Base-by-base conservation (phyloP, 2,113 vertebrate species). In the Alectura lathami region DNA sequence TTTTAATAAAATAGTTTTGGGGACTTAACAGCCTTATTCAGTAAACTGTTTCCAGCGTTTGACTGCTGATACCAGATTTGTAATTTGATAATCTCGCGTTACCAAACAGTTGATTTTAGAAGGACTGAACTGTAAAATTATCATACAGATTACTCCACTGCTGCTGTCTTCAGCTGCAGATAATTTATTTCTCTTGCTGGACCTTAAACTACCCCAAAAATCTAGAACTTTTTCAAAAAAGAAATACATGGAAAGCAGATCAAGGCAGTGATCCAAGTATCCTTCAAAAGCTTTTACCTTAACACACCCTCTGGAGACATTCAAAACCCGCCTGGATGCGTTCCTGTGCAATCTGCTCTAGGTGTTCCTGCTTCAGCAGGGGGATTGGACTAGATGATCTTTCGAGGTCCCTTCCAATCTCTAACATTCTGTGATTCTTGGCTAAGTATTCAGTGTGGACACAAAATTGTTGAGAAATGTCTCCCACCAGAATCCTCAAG, bases 1-100 rank as follows among this genome's bases (percentile, higher is more conserved):
- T 38, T 93, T 86, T 68, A 91, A 93, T 90, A 91, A 93, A 96
- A 89, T 5, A 92, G 77, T 40, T 87, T 83, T 38, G 30, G 64
- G 3, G 74, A 32, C 17, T 50, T 30, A 42, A 85, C 53, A 83
- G 60, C 59, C 78, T 94, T 47, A 59, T 77, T 81, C 76, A 67
- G 56, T 47, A 22, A 79, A 69, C 34, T 22, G 23, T 43, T 64
- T 70, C 24, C 48, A 36, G 17, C n/a, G 11, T 78, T 43, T 77
- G 30, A 80, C 14, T 81, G 54, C 59, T 57, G 83, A 2, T 67
- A 70, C 4, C 74, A 63, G 42, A 48, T 59, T 57, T 74, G 68
- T 79, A 50, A 90, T 88, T 45, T 62, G 42, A 64, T 88, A 80
- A 45, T 42, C 26, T 84, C 51, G 38, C 15, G 0, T 38, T 54